Evolutionary conservation across 2,797 vertebrate species (phyloP).

Genomic region (Myripristis murdjan): DNA sequence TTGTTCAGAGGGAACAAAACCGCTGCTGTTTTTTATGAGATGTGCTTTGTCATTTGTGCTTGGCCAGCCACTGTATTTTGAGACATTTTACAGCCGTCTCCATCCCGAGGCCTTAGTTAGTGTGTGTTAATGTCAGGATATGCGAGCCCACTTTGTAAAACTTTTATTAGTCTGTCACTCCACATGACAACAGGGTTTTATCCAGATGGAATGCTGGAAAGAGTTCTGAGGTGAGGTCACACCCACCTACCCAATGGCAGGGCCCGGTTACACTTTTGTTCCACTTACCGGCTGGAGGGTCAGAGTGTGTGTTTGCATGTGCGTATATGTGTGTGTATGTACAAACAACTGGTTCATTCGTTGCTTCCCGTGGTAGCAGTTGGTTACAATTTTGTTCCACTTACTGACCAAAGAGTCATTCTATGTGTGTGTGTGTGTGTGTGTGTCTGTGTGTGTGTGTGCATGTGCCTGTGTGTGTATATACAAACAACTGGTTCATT

Average conservation of each 20-base stretch:
- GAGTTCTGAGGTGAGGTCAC: constrained; percentile 48
- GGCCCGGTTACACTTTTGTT: constrained; percentile 58
- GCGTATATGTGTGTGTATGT: no score
- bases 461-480: not conserved
- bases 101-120: not conserved
- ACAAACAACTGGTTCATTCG: no score
- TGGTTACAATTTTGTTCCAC: no score
- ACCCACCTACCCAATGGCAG: not conserved
- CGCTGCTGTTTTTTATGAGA: constrained; percentile 16
- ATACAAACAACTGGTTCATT: constrained; percentile 34
- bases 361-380: no score
- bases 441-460: constrained; percentile 4
- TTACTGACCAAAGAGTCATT: not conserved
- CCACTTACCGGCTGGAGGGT: constrained; percentile 41
- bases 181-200: constrained; percentile 47
- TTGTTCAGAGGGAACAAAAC: constrained; percentile 22
- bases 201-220: constrained; percentile 59
- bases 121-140: constrained; percentile 45
- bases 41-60: constrained; percentile 24
- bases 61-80: constrained; percentile 6
- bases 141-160: constrained; percentile 41
- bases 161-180: constrained; percentile 47
- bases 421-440: constrained; percentile 22
- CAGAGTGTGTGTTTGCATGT: no score
- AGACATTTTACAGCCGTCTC: constrained; percentile 41